Percentiles rank a stretch among this genome's conserved stretches.
These are phyloP conservation scores for Pteria penguin DNA, from an alignment of 2,888 invertebrate genomes.

Conservation along the genomic window DNA sequence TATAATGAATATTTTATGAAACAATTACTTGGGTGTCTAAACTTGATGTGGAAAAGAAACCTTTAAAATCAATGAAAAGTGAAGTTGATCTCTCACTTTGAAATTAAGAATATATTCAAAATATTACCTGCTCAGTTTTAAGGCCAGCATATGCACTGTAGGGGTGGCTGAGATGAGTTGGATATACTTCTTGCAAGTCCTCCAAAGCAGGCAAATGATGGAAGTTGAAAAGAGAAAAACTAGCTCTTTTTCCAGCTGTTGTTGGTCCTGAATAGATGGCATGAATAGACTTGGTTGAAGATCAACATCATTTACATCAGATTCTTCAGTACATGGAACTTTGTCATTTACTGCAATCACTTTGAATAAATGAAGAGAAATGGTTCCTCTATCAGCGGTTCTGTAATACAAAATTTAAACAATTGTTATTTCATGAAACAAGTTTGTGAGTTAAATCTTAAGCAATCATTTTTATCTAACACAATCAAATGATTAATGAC, in stretches of 20 bases:
- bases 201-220: background rate
- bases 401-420: too few relatives aligned
- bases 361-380: conserved; percentile 1
- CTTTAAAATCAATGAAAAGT: too few relatives aligned
- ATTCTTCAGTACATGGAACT: conserved; percentile 3
- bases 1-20: too few relatives aligned
- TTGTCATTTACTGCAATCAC: background rate
- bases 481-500: too few relatives aligned
- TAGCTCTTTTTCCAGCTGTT: conserved; percentile 1
- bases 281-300: background rate
- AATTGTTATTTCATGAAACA: too few relatives aligned
- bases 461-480: too few relatives aligned
- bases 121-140: background rate
- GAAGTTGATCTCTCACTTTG: background rate
- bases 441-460: too few relatives aligned
- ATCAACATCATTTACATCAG: too few relatives aligned
- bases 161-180: background rate
- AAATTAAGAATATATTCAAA: background rate
- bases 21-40: too few relatives aligned
- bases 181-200: background rate
- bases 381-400: conserved; percentile 3
- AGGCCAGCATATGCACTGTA: background rate
- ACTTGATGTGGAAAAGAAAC: too few relatives aligned
- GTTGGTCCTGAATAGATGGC: background rate
- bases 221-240: conserved; percentile 2